Percentiles rank a stretch among this genome's conserved stretches.
phyloP scores from a whole-genome alignment of 2,113 vertebrate genomes.

The Actenoides lindsayi region DNA sequence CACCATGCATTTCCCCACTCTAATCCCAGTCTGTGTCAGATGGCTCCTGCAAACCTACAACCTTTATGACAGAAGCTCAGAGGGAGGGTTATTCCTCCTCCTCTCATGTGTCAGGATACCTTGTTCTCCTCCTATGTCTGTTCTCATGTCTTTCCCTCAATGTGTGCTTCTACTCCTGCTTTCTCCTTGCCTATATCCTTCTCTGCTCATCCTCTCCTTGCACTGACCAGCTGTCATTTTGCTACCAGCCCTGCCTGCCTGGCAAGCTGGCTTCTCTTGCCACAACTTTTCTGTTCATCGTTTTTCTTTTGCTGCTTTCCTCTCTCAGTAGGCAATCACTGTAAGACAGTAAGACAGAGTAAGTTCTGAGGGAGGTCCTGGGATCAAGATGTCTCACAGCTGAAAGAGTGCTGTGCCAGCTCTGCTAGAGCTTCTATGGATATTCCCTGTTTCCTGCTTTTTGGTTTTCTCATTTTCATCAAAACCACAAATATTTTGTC shows the following conservation, averaged over 20 bases:
- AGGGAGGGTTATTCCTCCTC: not conserved
- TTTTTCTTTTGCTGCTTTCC: not conserved
- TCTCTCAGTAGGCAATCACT: not conserved
- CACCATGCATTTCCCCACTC: not conserved
- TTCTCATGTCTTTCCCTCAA: not conserved
- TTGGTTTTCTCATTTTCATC: not conserved
- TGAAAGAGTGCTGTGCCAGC: not conserved
- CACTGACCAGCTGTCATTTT: not conserved
- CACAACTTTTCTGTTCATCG: not conserved
- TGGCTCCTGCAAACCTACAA: not conserved
- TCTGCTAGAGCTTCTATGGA: not conserved
- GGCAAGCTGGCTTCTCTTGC: not conserved
- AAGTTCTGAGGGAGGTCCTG: not conserved
- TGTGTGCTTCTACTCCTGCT: not conserved
- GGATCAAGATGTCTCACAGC: rapidly evolving
- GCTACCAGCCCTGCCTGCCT: not conserved
- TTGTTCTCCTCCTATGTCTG: not conserved
- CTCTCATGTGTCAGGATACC: not conserved
- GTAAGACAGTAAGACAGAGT: not conserved
- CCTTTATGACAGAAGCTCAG: not conserved
- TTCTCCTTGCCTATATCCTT: not conserved
- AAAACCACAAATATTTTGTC: not conserved
- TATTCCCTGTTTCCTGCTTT: not conserved
- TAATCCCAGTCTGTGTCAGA: not conserved
- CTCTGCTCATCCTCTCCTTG: not conserved